A percentile compares a stretch with the other conserved stretches of the same genome.
phyloP scores from a whole-genome alignment of 2,113 vertebrate species.

The Mesembrinibis cayennensis region DNA sequence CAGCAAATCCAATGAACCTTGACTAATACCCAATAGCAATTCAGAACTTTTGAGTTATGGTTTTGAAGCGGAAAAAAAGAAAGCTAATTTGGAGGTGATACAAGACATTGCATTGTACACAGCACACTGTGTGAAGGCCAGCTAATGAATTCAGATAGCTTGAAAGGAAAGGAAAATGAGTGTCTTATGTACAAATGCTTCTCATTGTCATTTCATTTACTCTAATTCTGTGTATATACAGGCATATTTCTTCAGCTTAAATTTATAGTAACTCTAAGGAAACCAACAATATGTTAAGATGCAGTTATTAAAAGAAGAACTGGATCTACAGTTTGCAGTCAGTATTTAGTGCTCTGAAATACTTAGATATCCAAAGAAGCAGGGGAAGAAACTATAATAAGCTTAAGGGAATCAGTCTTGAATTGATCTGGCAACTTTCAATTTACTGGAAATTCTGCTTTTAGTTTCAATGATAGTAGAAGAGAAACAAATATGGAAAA shows the following conservation, averaged over 20 bases:
- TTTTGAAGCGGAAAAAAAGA: slow-evolving; percentile 1
- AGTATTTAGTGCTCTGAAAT: neutral
- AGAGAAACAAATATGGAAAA: neutral
- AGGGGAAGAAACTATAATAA: neutral
- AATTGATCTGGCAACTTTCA: neutral
- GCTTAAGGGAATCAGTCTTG: neutral
- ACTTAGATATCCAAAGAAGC: neutral
- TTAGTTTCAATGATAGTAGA: neutral
- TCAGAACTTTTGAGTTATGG: neutral
- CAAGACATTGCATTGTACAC: neutral
- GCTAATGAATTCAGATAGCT: neutral
- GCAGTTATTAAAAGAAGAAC: neutral
- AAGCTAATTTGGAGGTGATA: neutral
- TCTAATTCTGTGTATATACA: neutral
- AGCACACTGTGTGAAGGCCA: neutral
- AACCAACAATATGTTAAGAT: neutral
- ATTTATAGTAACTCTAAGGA: neutral
- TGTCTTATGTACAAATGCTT: neutral
- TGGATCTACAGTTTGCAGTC: neutral
- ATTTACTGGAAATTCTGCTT: neutral
- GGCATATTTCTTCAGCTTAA: neutral
- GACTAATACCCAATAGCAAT: neutral
- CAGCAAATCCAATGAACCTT: neutral
- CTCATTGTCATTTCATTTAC: neutral
- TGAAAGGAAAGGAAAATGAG: slow-evolving; percentile 8